Base-by-base conservation (phyloP, 2,888 invertebrate species). In the Phyto melanocephala region DNA sequence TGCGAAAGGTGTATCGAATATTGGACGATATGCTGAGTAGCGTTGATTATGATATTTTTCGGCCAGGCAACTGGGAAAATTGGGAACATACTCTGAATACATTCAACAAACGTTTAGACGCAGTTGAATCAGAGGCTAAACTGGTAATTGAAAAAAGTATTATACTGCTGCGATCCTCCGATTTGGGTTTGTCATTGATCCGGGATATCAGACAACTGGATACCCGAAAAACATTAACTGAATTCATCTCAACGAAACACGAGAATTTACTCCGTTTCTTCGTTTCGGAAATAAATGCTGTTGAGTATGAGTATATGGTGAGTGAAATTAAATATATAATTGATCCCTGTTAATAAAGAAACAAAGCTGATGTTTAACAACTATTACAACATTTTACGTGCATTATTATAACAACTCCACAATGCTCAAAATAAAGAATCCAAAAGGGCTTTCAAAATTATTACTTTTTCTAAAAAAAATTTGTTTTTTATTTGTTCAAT, bases 81-180 rank as follows among this genome's bases (percentile, higher is more conserved):
- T 98, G 98, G 98, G 95, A 96, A 82, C 95, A 95, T 1, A 94
- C 97, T 1, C 94, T 97, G 92, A 93, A 93, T 0, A 93, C 93
- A 84, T 97, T 98, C 88, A 94, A 95, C 90, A 93, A 92, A 22
- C 95, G 96, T 87, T 95, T 97, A 0, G 90, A 91, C 0, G 92
- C 92, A 83, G 92, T 98, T 35, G 98, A 98, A 89, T 93, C 93
- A 2, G 96, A 97, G 87, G 97, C 97, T 0, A 95, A 95, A 87
- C 93, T 92, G 81, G 97, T 97, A 86, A 96, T 98, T 80, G 96
- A 97, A 88, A 94, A 95, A 87, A 96, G 97, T 84, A 98, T 98
- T 88, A 94, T 94, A 76, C 94, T 94, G 76, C 92, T 98, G 77
- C 93, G 95, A 92, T 95, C 95, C 7, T 95, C 98, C 0, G 96